Conservation (phyloP, 2,888 invertebrate species). For the Nomada fabriciana region DNA sequence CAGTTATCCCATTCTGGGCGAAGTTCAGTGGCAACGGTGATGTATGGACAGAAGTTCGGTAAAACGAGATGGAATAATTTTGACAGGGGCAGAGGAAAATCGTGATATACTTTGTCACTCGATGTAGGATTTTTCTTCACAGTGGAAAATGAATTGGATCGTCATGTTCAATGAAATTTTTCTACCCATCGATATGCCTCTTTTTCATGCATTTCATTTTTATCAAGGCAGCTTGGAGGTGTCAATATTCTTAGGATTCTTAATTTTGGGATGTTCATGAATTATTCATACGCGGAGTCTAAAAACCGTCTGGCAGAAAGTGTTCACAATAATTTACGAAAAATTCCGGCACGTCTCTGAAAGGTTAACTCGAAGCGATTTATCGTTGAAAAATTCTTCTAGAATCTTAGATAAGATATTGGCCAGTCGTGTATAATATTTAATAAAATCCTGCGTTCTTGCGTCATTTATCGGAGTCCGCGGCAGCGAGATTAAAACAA, state of each 20-base stretch:
- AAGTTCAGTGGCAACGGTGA: conserved; percentile 28
- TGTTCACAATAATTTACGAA: conserved; percentile 27
- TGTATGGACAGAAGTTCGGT: not conserved
- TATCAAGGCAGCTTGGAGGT: not conserved
- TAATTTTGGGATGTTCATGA: conserved; percentile 12
- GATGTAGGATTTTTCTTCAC: not conserved
- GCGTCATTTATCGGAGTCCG: not conserved
- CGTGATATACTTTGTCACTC: too few species aligned
- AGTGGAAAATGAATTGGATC: not conserved
- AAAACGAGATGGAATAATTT: not conserved
- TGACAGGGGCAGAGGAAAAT: too few species aligned
- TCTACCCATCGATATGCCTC: too few species aligned
- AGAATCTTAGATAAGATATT: not conserved
- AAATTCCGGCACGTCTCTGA: conserved; percentile 8
- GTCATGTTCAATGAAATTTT: too few species aligned
- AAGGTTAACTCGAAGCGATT: not conserved
- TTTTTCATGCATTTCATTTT: too few species aligned
- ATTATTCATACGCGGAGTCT: conserved; percentile 26
- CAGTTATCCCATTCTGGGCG: conserved; percentile 14
- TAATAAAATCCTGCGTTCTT: not conserved
- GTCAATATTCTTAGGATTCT: conserved; percentile 29
- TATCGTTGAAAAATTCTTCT: not conserved
- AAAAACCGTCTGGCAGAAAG: conserved; percentile 28
- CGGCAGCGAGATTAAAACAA: not conserved
- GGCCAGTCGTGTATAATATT: not conserved